Percentiles rank a stretch among this genome's conserved stretches.
Evolutionary conservation across 2,797 vertebrate genomes (phyloP).

Genomic region (Sus cebifrons): DNA sequence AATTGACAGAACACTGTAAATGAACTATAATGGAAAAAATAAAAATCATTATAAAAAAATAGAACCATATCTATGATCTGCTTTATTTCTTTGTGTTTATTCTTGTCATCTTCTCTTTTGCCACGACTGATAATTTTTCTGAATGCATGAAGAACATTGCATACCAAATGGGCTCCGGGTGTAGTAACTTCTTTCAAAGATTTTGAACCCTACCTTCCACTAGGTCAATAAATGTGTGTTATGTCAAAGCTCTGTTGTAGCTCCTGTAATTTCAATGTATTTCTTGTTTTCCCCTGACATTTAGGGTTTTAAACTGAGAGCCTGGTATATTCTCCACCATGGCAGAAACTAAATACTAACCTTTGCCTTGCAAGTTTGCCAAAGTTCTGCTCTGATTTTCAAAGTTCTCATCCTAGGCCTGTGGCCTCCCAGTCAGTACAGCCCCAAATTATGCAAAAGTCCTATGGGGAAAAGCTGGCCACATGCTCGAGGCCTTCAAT

Average conservation of each 20-base stretch:
- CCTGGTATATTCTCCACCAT: neutral
- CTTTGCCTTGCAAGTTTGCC: neutral
- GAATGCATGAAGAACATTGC: neutral
- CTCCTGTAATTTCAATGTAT: neutral
- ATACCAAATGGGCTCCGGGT: neutral
- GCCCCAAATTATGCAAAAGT: neutral
- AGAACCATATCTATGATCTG: neutral
- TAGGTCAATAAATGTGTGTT: neutral
- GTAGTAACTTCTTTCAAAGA: neutral
- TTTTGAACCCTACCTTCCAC: neutral
- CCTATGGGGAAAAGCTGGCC: neutral
- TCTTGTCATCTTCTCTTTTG: neutral
- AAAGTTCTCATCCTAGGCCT: neutral
- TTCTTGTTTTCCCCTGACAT: neutral
- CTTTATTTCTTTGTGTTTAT: neutral
- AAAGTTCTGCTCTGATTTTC: slow-evolving; percentile 29
- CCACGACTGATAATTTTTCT: neutral
- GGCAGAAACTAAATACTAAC: neutral
- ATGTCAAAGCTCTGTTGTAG: neutral
- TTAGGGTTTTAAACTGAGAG: neutral
- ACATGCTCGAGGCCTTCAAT: neutral
- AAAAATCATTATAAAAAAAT: neutral
- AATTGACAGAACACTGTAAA: no score
- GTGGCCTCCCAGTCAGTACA: neutral
- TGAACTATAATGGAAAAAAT: no score